Evolutionary conservation across 2,888 invertebrate genomes (phyloP), one percentile per base, ranked within the genome.

Genomic region (Pseudococcus jackbeardsleyi): DNA sequence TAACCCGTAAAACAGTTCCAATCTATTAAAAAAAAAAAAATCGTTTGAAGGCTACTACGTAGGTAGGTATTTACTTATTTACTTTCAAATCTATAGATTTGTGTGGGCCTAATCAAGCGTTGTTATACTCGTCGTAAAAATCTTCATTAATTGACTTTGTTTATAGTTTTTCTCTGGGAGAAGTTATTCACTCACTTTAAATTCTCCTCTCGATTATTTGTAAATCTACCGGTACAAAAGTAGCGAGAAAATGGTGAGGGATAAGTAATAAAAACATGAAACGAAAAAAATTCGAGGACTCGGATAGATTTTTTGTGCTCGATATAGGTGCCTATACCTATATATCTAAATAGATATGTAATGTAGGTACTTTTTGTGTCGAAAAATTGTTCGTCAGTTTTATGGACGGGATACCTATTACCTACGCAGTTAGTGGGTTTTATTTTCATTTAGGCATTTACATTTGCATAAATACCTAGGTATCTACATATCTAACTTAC

Each of bases 31-130:
- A 64, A 19, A 64, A 22, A 64, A 64, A 64, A 19, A 64, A 22
- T 64, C 64, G 19, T 22, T 12, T 22, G 22, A 64, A 22, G 15
- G 11, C 8, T 22, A 22, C 8, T 22, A 19, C 19, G 22, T 59
- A 59, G 59, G 22, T 59, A 59, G 59, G 59, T 59, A 59, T 33
- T 33, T 33, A 59, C 15, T 64, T n/a, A n/a, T n/a, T n/a, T 64
- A 59, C 15, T 64, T 22, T 64, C 22, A 64, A 8, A 22, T 64
- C 0, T 8, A 19, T 15, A n/a, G 54, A 54, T 2, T n/a, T 64
- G 64, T 22, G 64, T 64, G 64, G 64, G 64, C 64, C 22, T 64
- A 64, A 64, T 64, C 64, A 64, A 64, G 64, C 64, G 72, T 17
- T 72, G 33, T 39, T 15, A n/a, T n/a, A 33, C 33, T 72, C 33